These are phyloP conservation scores for Agonopterix arenella DNA, from an alignment of 2,888 invertebrate genomes.

Conservation along the genomic window DNA sequence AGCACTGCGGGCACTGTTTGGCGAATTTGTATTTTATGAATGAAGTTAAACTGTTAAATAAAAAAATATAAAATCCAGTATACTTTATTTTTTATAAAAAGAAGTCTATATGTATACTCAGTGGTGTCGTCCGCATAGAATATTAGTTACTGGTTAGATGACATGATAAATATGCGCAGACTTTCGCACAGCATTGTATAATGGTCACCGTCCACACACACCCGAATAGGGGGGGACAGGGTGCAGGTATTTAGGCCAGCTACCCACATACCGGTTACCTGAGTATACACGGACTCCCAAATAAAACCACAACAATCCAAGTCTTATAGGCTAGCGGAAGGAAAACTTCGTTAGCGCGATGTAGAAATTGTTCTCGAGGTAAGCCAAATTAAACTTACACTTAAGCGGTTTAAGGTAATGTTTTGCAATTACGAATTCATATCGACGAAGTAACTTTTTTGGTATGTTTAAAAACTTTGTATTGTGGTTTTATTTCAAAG, in stretches of 20 bases:
- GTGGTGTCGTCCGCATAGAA: slow-evolving; percentile 17
- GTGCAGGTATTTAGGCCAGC: not conserved
- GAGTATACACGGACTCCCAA: slow-evolving; percentile 37
- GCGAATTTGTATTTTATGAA: too few species aligned
- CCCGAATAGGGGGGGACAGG: not conserved
- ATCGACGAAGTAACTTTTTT: too few species aligned
- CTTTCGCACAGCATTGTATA: not conserved
- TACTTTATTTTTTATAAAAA: slow-evolving; percentile 10
- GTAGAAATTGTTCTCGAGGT: slow-evolving; percentile 10
- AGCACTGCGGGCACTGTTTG: too few species aligned
- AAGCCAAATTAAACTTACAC: too few species aligned
- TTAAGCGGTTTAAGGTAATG: too few species aligned
- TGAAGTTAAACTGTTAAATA: too few species aligned
- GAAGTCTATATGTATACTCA: slow-evolving; percentile 32
- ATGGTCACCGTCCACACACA: not conserved
- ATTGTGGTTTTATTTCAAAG: too few species aligned
- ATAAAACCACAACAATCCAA: not conserved
- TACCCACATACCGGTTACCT: slow-evolving; percentile 23
- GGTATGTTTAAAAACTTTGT: too few species aligned
- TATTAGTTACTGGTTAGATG: too few species aligned
- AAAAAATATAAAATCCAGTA: too few species aligned
- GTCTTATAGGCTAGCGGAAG: slow-evolving; percentile 3
- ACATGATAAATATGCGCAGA: too few species aligned
- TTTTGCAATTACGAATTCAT: too few species aligned
- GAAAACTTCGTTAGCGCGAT: slow-evolving; percentile 33